Conservation (phyloP, 2,888 invertebrate genomes). For the Embidobia sp. region DNA sequence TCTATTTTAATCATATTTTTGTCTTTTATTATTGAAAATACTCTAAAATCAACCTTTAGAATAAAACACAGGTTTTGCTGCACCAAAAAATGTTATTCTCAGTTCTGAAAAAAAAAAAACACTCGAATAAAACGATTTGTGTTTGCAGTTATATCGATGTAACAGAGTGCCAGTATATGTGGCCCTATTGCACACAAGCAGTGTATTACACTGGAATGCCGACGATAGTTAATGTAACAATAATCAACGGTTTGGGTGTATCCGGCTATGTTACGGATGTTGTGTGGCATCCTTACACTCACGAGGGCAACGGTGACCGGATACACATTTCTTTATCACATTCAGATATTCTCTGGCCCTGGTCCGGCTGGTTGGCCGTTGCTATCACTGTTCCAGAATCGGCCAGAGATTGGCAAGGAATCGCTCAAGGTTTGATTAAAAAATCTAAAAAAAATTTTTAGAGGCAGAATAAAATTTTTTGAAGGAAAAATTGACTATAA, state of each 20-base stretch:
- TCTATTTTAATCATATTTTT: no score
- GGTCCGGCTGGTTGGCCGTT: slow-evolving; percentile 97
- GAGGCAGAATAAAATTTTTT: no score
- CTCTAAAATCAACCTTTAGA: no score
- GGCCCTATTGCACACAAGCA: slow-evolving; percentile 99
- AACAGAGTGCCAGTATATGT: slow-evolving; percentile 98
- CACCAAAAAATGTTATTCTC: no score
- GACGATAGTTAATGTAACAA: slow-evolving; percentile 95
- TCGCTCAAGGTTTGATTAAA: slow-evolving; percentile 88
- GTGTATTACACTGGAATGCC: slow-evolving; percentile 94
- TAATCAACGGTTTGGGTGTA: slow-evolving; percentile 96
- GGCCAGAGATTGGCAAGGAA: slow-evolving; percentile 88
- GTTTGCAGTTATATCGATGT: slow-evolving; percentile 93
- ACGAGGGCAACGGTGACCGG: slow-evolving; percentile 86
- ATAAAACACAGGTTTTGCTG: no score
- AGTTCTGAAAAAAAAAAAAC: no score
- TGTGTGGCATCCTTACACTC: slow-evolving; percentile 93
- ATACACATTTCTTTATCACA: slow-evolving; percentile 90
- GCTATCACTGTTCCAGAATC: slow-evolving; percentile 86
- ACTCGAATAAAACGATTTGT: background rate
- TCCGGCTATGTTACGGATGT: slow-evolving; percentile 87
- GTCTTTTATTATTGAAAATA: no score
- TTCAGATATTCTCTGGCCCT: slow-evolving; percentile 95
- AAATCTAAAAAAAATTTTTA: no score
- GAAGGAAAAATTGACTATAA: no score